Base-by-base conservation (phyloP, 2,797 vertebrate genomes). In the Channa striata region DNA sequence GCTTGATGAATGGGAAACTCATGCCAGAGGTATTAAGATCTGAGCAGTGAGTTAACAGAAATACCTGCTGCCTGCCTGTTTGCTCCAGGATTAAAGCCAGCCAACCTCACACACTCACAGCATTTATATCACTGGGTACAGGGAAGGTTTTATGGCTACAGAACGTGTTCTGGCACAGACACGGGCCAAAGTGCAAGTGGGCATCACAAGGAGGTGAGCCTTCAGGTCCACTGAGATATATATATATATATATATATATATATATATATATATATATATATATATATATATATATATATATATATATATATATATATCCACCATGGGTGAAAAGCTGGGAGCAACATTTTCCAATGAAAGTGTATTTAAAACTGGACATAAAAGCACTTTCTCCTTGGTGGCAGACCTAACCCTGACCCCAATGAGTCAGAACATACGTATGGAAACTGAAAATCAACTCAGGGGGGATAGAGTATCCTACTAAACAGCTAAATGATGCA, bases 11-110 rank as follows among this genome's bases (percentile, higher is more conserved):
- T 83, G 78, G 61, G 47, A 50, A 68, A n/a, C 72, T 82, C 47
- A 72, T 66, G 79, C 78, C 75, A 83, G 77, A 85, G 73, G 84
- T 85, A 88, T 84, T 71, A 82, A 69, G 79, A 70, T 69, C 71
- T 80, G 78, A 88, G 57, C 71, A 84, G 50, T 9, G 68, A 78
- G 77, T 83, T 84, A 76, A 87, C 67, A 82, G 82, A 82, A 83
- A 83, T 25, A 65, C 52, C 78, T 80, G 76, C 80, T 84, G 79
- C 40, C 61, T 57, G 80, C 48, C 74, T 83, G 72, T 82, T 82
- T 79, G 78, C 68, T 72, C 62, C 51, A 62, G 59, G 62, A 80
- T 48, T 68, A 49, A 83, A 66, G 82, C 68, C 74, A 84, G 49
- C 33, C 52, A 64, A 12, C 21, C 73, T 62, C 60, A 58, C 59